Percentiles rank a stretch among this genome's conserved stretches.
Conservation (phyloP, 2,888 invertebrate genomes). For the Protophormia terraenovae region DNA sequence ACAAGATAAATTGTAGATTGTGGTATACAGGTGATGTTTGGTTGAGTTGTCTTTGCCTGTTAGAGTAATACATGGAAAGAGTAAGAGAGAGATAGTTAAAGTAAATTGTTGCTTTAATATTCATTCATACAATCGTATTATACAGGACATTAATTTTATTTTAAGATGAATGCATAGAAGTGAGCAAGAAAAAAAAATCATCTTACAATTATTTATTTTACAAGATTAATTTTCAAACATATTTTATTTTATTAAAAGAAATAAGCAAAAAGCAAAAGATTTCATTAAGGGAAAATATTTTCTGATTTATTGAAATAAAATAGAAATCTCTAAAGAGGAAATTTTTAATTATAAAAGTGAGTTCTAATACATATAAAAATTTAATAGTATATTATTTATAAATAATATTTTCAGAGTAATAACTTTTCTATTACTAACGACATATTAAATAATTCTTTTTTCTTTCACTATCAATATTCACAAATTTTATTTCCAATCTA, state of each 20-base stretch:
- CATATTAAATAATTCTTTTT: too few species aligned
- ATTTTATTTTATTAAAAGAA: slow-evolving; percentile 1
- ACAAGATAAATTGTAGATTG: slow-evolving; percentile 61
- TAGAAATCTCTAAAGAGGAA: too few species aligned
- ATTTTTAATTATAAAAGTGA: too few species aligned
- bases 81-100: neutral
- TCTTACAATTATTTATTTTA: slow-evolving; percentile 6
- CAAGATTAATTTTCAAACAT: slow-evolving; percentile 32
- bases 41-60: neutral
- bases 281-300: neutral
- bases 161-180: slow-evolving; percentile 29
- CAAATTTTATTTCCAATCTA: too few species aligned
- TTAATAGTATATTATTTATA: too few species aligned
- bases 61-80: neutral
- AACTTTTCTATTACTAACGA: too few species aligned
- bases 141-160: slow-evolving; percentile 41
- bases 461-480: too few species aligned
- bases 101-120: slow-evolving; percentile 44
- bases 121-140: slow-evolving; percentile 18
- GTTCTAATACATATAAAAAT: too few species aligned
- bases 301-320: too few species aligned
- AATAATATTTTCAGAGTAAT: too few species aligned
- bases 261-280: neutral
- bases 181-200: neutral
- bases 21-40: slow-evolving; percentile 50